A percentile compares a stretch with the other conserved stretches of the same genome.
phyloP scores from a whole-genome alignment of 2,113 vertebrate species.

The Mixornis gularis region DNA sequence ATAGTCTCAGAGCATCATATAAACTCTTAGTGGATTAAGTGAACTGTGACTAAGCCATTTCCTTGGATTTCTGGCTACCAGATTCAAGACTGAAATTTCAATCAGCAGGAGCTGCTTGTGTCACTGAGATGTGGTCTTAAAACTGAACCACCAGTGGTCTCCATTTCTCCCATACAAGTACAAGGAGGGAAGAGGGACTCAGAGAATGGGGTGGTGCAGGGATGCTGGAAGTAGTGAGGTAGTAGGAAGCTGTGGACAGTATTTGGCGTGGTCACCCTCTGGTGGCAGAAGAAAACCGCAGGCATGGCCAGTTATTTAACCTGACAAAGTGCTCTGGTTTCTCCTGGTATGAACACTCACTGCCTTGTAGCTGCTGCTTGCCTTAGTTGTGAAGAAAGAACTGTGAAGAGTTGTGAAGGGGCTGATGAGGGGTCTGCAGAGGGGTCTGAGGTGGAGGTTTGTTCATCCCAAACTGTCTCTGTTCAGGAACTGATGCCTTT shows the following conservation, averaged over 20 bases:
- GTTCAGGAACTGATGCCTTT: background rate
- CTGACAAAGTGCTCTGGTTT: background rate
- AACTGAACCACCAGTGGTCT: background rate
- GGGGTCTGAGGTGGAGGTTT: background rate
- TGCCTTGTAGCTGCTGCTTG: background rate
- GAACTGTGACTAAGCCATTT: constrained; percentile 40
- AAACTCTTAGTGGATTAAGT: background rate
- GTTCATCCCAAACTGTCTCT: background rate
- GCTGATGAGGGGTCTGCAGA: background rate
- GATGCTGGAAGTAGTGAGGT: background rate
- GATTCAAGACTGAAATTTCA: constrained; percentile 13
- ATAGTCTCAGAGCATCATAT: background rate
- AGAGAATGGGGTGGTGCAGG: background rate
- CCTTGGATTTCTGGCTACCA: constrained; percentile 22
- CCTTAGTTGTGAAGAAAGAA: background rate
- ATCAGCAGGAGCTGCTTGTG: background rate
- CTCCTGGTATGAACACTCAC: background rate
- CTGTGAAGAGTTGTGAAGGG: background rate
- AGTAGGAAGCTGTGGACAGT: background rate
- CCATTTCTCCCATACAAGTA: background rate
- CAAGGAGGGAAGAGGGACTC: background rate
- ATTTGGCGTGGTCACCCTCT: background rate
- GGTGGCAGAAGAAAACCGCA: background rate
- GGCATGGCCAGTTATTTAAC: background rate
- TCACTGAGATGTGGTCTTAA: background rate